Evolutionary conservation across 2,888 invertebrate species (phyloP), one percentile per base, ranked within the genome.

Genomic region (Arge pagana): DNA sequence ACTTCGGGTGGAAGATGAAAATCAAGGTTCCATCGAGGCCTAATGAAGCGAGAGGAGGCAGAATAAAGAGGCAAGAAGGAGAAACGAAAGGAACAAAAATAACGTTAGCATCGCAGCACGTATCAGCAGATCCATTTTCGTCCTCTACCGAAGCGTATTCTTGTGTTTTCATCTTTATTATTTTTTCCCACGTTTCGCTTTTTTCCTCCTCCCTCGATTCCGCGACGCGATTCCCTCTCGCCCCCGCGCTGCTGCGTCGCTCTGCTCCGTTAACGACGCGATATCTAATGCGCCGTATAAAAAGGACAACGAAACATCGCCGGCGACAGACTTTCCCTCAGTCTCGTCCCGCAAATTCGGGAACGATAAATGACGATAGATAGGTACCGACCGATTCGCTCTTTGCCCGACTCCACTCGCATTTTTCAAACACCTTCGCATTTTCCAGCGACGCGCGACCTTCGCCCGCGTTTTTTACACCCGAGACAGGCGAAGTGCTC

Each of bases 391-490:
- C 18, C 8, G 24, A 11, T 41, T 30, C 36, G 41, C 26, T 26
- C 50, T 43, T n/a, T 19, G 28, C 21, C 43, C 33, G 11, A 30
- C n/a, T 19, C 43, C 13, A 16, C 15, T 28, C 19, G 28, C 23
- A 13, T 30, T 39, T 18, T 10, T 15, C 11, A 39, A 21, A 24
- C 8, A 28, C 33, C 40, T 31, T 31, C 23, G 31, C 41, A 30
- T 37, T 53, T 18, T 30, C 53, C 33, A 11, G 7, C 13, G 8
- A 50, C 28, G 35, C 19, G 33, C 19, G 18, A 59, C 64, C 61
- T 59, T 56, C 49, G 26, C 41, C 18, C 41, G 19, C 48, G 8
- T 26, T 33, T 42, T 28, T 30, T 48, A 23, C 45, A 26, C 33
- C 45, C 8, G 13, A 18, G 8, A 8, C 30, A 11, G 21, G 23